Conservation (phyloP, 1,140 invertebrate species). For the Tetramorium alpestre region DNA sequence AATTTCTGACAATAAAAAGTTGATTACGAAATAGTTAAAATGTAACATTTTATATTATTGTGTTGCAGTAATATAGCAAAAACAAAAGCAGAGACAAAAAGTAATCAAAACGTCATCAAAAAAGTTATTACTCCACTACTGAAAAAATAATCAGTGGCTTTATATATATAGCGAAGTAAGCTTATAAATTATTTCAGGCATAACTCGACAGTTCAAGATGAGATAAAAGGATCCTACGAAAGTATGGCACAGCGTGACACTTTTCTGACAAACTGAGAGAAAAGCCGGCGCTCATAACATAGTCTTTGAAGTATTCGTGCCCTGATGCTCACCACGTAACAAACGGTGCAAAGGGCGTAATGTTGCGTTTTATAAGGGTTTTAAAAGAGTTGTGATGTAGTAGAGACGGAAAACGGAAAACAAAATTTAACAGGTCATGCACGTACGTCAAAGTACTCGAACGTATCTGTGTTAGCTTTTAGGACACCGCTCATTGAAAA, state of each 20-base stretch:
- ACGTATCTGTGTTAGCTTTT: neutral
- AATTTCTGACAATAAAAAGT: neutral
- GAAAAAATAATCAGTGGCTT: neutral
- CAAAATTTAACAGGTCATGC: neutral
- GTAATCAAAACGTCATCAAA: neutral
- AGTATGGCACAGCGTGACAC: neutral
- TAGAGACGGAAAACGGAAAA: neutral
- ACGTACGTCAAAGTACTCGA: neutral
- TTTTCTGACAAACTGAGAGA: neutral
- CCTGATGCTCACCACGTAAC: neutral
- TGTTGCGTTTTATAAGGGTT: constrained; percentile 8
- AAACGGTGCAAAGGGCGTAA: constrained; percentile 38
- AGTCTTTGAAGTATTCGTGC: constrained; percentile 26
- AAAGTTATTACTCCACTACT: neutral
- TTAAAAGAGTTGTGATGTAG: constrained; percentile 7
- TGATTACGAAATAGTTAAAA: neutral
- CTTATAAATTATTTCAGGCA: constrained; percentile 22
- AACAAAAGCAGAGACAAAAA: neutral
- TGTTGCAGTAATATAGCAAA: neutral
- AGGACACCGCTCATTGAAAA: neutral
- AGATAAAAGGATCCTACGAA: neutral
- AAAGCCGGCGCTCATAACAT: neutral
- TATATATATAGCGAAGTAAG: neutral
- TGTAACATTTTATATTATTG: neutral
- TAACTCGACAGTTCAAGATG: neutral